Base-by-base conservation (phyloP, 2,888 invertebrate genomes). In the Cacoxenus indagator region DNA sequence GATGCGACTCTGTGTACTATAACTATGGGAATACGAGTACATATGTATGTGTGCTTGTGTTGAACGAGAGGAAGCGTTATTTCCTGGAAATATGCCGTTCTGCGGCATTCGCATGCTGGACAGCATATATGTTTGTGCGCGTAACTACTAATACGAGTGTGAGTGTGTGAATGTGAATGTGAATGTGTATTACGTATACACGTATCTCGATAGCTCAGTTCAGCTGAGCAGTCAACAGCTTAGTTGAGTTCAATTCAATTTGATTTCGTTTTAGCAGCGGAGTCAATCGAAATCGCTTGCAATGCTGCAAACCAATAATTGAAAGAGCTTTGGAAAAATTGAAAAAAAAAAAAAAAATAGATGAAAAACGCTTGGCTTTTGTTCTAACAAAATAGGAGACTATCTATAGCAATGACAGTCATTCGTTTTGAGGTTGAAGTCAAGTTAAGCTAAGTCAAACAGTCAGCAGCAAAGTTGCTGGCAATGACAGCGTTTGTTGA, bases 61-160 rank as follows among this genome's bases (percentile, higher is more conserved):
- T n/a, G 24, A 24, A 29, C 29, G 62, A 72, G 72, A 76, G 80
- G 83, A 81, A 83, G 75, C 67, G 71, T 66, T 71, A 69, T 79
- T 81, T 81, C 80, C 80, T 72, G 80, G 80, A 83, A 81, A 76
- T 76, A 51, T 22, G 19, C 17, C 22, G 22, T 48, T 59, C 59
- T 31, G 31, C 26, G 6, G 6, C 19, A 17, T 4, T 29, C 29
- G 19, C 14, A 29, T 59, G 26, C 11, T 17, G 2, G 48, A 48
- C 19, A 17, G 19, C 19, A 4, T 48, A 19, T 51, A 51, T 2
- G 17, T 0, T 8, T 19, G 19, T 48, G 8, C 2, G 19, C 17
- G 48, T 48, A 17, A n/a, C n/a, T n/a, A n/a, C n/a, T n/a, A n/a
- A n/a, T n/a, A n/a, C 19, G 6, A 17, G 19, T 17, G 48, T 48